Conservation (phyloP, 92 coral and sea anemone species). For the Ricordea florida region DNA sequence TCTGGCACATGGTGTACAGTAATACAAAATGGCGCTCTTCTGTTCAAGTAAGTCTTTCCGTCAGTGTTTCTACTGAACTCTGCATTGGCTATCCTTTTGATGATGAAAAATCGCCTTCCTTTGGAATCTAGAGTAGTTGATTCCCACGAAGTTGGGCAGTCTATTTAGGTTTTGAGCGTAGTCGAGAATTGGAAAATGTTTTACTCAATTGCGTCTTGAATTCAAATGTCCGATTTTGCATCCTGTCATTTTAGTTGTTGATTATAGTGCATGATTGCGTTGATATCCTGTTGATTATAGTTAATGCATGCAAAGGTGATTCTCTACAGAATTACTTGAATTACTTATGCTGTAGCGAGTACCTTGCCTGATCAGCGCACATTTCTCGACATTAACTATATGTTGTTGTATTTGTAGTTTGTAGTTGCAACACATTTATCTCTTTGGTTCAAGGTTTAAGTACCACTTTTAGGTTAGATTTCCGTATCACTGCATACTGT, state of each 20-base stretch:
- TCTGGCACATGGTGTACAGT: conserved; percentile 64
- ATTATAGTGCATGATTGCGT: background rate
- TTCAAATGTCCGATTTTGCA: too few species aligned
- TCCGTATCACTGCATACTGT: too few species aligned
- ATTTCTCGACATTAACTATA: too few species aligned
- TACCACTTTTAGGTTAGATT: too few species aligned
- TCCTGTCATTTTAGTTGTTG: background rate
- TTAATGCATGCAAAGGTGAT: background rate
- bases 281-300: background rate
- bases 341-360: too few species aligned
- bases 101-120: background rate
- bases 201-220: too few species aligned
- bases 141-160: background rate
- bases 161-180: background rate
- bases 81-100: background rate
- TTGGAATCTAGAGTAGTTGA: background rate
- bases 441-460: too few species aligned
- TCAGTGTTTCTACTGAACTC: background rate
- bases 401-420: too few species aligned
- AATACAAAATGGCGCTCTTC: conserved; percentile 99
- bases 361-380: too few species aligned
- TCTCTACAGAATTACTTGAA: background rate
- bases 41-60: conserved; percentile 92
- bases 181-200: background rate
- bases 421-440: too few species aligned